phyloP scores from a whole-genome alignment of 2,113 vertebrate species.

The Gracilinanus agilis region DNA sequence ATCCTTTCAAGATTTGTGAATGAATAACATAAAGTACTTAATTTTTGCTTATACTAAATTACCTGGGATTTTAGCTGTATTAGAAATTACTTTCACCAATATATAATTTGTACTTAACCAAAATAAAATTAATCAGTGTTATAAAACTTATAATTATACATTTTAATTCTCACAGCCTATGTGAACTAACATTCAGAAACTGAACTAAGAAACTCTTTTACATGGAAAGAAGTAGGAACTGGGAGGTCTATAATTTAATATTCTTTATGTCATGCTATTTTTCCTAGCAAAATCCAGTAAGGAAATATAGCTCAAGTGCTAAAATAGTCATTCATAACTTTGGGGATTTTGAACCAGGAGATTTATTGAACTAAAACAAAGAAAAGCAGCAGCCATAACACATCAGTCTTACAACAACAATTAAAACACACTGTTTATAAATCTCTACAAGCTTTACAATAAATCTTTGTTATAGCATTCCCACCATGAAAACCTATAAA shows the following conservation, averaged over 20 bases:
- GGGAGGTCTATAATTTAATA: constrained; percentile 4
- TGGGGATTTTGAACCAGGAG: constrained; percentile 6
- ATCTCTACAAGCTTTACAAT: constrained; percentile 42
- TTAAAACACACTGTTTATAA: constrained; percentile 65
- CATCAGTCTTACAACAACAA: constrained; percentile 46
- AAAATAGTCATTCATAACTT: not conserved
- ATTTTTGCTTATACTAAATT: not conserved
- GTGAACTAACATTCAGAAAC: not conserved
- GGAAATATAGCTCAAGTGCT: not conserved
- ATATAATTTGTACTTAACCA: not conserved
- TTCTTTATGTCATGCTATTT: not conserved
- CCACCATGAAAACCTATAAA: constrained; percentile 31
- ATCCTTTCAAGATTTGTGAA: not conserved
- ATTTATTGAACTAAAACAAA: constrained; percentile 49
- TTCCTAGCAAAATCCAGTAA: not conserved
- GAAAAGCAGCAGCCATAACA: constrained; percentile 40
- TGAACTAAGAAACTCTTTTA: not conserved
- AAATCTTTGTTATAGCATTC: constrained; percentile 51
- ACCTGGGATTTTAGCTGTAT: not conserved
- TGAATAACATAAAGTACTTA: not conserved
- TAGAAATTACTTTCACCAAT: not conserved
- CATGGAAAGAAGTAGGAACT: not conserved
- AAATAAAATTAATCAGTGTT: not conserved
- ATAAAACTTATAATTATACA: not conserved
- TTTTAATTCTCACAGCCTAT: not conserved